Conservation (phyloP, 2,888 invertebrate species). For the Pardosa pseudoannulata region DNA sequence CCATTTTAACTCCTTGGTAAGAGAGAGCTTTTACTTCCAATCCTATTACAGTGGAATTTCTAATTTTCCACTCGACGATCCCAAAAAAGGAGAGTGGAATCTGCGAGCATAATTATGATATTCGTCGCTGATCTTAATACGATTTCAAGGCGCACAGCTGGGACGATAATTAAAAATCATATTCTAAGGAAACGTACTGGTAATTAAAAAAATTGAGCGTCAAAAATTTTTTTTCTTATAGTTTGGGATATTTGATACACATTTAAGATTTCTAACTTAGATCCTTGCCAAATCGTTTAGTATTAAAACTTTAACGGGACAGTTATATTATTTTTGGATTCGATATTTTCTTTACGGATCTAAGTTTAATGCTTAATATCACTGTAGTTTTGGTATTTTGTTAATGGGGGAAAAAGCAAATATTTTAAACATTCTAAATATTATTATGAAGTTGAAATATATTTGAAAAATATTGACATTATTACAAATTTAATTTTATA, state of each 20-base stretch:
- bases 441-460: no score
- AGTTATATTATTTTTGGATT: background rate
- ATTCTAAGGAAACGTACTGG: background rate
- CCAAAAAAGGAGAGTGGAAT: slow-evolving; percentile 8
- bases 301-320: background rate
- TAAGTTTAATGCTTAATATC: background rate
- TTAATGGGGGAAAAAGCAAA: no score
- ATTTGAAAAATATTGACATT: no score
- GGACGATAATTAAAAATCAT: slow-evolving; percentile 17
- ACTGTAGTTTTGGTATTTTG: background rate
- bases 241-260: background rate
- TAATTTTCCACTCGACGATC: slow-evolving; percentile 46
- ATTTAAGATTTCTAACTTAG: slow-evolving; percentile 2
- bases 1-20: slow-evolving; percentile 1
- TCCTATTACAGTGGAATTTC: slow-evolving; percentile 30
- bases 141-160: slow-evolving; percentile 16
- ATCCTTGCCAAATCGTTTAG: background rate
- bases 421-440: no score
- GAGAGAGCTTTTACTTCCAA: slow-evolving; percentile 2
- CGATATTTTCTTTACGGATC: background rate
- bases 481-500: no score
- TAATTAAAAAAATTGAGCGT: slow-evolving; percentile 1
- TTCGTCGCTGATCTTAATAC: slow-evolving; percentile 8
- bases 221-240: background rate
- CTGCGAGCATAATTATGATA: slow-evolving; percentile 17